These are phyloP conservation scores for Drosophila gaucha DNA, from an alignment of 2,888 invertebrate species.

Conservation along the genomic window DNA sequence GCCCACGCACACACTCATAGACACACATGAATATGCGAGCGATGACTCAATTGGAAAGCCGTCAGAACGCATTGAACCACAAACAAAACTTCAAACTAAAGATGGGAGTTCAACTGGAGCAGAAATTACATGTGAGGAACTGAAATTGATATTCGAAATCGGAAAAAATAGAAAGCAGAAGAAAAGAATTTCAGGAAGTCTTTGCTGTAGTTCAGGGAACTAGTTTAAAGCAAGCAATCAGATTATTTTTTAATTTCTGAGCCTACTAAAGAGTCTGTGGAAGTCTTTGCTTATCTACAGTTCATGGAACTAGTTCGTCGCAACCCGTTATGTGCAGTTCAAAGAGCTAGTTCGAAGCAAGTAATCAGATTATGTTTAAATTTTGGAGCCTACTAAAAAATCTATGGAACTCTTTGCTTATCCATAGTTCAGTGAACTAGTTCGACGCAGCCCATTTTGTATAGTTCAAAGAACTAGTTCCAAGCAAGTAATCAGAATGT, in stretches of 20 bases:
- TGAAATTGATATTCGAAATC: not conserved
- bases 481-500: too few species aligned
- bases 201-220: not conserved
- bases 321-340: too few species aligned
- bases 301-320: too few species aligned
- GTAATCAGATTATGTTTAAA: too few species aligned
- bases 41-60: slow-evolving; percentile 64
- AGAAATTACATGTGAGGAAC: not conserved
- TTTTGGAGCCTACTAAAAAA: too few species aligned
- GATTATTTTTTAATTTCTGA: too few species aligned
- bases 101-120: slow-evolving; percentile 2
- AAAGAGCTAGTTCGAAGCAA: too few species aligned
- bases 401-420: too few species aligned
- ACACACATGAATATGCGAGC: not conserved
- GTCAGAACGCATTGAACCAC: slow-evolving; percentile 49
- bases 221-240: too few species aligned
- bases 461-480: not conserved
- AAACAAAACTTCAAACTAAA: slow-evolving; percentile 31
- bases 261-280: too few species aligned
- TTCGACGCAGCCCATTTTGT: not conserved
- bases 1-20: slow-evolving; percentile 40
- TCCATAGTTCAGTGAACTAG: too few species aligned
- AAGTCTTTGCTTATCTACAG: too few species aligned
- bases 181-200: not conserved
- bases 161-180: not conserved